phyloP scores from a whole-genome alignment of 2,888 invertebrate species.

The Aleiodes alternator region DNA sequence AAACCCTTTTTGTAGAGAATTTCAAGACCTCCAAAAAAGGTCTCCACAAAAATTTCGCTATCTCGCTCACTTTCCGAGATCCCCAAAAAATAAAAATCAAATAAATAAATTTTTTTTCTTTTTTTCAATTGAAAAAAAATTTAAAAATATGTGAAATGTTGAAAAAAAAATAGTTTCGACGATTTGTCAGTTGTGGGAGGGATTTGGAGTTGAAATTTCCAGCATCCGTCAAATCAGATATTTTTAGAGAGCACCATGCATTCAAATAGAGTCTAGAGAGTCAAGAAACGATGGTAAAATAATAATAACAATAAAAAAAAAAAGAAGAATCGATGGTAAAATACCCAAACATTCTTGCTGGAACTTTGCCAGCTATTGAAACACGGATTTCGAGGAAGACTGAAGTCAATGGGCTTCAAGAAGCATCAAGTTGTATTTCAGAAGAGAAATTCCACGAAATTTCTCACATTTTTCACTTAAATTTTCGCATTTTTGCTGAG shows the following conservation, averaged over 20 bases:
- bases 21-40: too few relatives aligned
- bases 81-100: too few relatives aligned
- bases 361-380: conserved; percentile 40
- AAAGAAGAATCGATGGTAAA: conserved; percentile 19
- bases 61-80: too few relatives aligned
- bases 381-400: conserved; percentile 9
- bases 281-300: conserved; percentile 27
- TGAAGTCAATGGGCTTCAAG: conserved; percentile 15
- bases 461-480: background rate
- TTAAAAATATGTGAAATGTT: too few relatives aligned
- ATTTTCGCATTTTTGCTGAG: too few relatives aligned
- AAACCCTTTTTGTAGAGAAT: too few relatives aligned
- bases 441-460: conserved; percentile 10
- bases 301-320: background rate
- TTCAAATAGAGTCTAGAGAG: conserved; percentile 28
- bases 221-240: conserved; percentile 8
- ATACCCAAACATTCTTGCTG: conserved; percentile 43
- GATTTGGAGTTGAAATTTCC: background rate
- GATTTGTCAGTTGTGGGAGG: too few relatives aligned
- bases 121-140: too few relatives aligned
- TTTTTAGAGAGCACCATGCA: conserved; percentile 16
- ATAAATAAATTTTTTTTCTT: too few relatives aligned
- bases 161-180: too few relatives aligned
- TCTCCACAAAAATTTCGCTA: too few relatives aligned
- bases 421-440: background rate